phyloP scores from a whole-genome alignment of 2,797 vertebrate species.

The Thalassophryne amazonica region DNA sequence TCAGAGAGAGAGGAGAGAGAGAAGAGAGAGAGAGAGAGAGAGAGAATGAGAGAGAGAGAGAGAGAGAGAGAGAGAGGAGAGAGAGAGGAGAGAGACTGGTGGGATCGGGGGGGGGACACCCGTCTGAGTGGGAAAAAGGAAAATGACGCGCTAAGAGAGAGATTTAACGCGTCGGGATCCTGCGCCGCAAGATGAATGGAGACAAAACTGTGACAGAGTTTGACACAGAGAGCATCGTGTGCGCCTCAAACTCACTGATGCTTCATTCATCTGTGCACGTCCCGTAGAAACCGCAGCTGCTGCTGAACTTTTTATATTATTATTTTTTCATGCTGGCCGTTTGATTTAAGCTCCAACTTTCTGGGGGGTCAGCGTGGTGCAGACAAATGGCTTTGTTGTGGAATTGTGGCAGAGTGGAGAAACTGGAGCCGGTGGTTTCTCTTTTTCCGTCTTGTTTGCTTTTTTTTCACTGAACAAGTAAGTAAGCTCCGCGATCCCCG shows the following conservation, averaged over 20 bases:
- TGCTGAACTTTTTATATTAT: not conserved
- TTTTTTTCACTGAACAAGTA: conserved; percentile 58
- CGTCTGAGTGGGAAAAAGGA: conserved; percentile 29
- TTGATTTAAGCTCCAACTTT: not conserved
- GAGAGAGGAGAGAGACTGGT: conserved; percentile 9
- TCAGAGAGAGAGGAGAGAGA: conserved; percentile 50
- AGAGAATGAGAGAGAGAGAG: conserved; percentile 14
- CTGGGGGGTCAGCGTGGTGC: conserved; percentile 30
- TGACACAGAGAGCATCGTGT: not conserved
- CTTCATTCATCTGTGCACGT: conserved; percentile 22
- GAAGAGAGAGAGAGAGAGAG: conserved; percentile 29
- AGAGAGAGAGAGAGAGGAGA: not conserved
- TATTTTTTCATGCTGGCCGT: too few relatives aligned
- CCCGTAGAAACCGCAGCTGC: conserved; percentile 5
- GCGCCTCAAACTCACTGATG: conserved; percentile 41
- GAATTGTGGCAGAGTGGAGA: conserved; percentile 28
- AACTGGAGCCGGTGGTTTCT: conserved; percentile 14
- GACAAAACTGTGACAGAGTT: conserved; percentile 7
- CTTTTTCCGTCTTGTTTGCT: conserved; percentile 51
- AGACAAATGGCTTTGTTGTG: conserved; percentile 54
- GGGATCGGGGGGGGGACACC: conserved; percentile 15
- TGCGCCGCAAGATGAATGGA: conserved; percentile 49
- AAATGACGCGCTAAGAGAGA: conserved; percentile 44
- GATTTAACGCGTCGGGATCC: conserved; percentile 21
- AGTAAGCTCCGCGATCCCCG: conserved; percentile 32